A percentile compares a stretch with the other conserved stretches of the same genome.
phyloP scores from a whole-genome alignment of 1,140 invertebrate species.

The Lucilia cuprina region DNA sequence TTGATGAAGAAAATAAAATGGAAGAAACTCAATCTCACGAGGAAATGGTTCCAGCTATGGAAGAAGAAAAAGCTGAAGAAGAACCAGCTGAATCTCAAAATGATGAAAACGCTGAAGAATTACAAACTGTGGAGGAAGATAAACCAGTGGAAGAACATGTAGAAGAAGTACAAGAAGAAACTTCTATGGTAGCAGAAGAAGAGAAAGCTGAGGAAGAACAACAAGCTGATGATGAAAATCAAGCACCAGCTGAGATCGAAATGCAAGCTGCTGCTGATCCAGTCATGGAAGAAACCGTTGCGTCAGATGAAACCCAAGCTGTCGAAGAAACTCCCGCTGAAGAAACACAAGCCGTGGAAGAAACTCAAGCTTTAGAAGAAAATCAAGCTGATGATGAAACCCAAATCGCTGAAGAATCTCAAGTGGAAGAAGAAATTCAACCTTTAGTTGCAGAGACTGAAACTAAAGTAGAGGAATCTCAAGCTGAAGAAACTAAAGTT shows the following conservation, averaged over 20 bases:
- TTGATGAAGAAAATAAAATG: not conserved
- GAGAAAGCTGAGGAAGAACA: not conserved
- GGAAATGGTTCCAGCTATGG: not conserved
- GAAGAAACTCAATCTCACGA: not conserved
- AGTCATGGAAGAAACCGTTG: not conserved
- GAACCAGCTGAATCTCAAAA: constrained; percentile 16
- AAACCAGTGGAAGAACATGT: not conserved
- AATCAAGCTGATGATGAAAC: not conserved
- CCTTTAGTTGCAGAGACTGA: not conserved
- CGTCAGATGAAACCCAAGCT: not conserved
- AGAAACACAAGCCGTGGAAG: not conserved
- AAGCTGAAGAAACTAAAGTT: not conserved
- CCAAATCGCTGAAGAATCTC: not conserved
- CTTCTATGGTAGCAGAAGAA: not conserved
- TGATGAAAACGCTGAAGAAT: constrained; percentile 9
- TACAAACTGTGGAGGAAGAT: not conserved
- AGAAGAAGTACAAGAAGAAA: not conserved
- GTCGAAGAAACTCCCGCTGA: not conserved
- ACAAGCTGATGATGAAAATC: not conserved
- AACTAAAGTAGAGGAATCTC: not conserved
- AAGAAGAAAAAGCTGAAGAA: constrained; percentile 11
- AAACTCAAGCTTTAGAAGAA: not conserved
- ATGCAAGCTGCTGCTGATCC: not conserved
- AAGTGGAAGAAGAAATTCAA: not conserved
- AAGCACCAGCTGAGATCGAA: not conserved